Percentiles rank a stretch among this genome's conserved stretches.
Evolutionary conservation across 23 tunicate genomes (phyloP).

Genomic region (Halocynthia aurantium): DNA sequence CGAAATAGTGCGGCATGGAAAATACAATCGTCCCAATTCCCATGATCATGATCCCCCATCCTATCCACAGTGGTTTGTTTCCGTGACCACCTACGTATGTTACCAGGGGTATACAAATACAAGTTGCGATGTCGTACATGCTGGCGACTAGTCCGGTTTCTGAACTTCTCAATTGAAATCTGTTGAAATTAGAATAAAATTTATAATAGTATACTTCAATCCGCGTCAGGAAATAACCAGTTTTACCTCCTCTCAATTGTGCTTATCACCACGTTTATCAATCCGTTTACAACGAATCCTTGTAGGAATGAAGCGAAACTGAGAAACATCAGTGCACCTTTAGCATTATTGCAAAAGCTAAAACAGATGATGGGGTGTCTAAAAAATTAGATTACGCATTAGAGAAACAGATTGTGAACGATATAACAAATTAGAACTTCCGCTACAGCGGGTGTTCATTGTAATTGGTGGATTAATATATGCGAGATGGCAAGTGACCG

Average conservation of each 20-base stretch:
- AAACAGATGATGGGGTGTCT: not conserved
- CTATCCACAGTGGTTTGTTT: conserved; percentile 85
- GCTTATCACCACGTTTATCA: conserved; percentile 51
- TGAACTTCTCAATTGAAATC: conserved; percentile 61
- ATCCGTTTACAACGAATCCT: conserved; percentile 82
- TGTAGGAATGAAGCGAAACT: conserved; percentile 47
- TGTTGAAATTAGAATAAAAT: conserved; percentile 6
- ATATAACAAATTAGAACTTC: not conserved
- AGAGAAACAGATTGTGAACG: not conserved
- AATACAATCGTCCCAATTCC: conserved; percentile 67
- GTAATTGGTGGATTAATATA: conserved; percentile 2
- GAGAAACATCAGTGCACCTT: conserved; percentile 49
- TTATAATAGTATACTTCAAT: not conserved
- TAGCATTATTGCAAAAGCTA: conserved; percentile 23
- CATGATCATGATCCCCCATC: conserved; percentile 78
- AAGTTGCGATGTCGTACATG: conserved; percentile 53
- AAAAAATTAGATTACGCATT: not conserved
- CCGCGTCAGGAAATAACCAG: not conserved
- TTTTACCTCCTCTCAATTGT: conserved; percentile 66
- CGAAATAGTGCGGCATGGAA: conserved; percentile 69
- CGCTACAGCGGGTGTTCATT: not conserved
- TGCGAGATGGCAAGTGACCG: no score
- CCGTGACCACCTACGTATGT: conserved; percentile 76
- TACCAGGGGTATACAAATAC: conserved; percentile 37
- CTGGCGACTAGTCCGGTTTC: conserved; percentile 83